Base-by-base conservation (phyloP, 2,113 vertebrate species). In the Lepus europaeus region DNA sequence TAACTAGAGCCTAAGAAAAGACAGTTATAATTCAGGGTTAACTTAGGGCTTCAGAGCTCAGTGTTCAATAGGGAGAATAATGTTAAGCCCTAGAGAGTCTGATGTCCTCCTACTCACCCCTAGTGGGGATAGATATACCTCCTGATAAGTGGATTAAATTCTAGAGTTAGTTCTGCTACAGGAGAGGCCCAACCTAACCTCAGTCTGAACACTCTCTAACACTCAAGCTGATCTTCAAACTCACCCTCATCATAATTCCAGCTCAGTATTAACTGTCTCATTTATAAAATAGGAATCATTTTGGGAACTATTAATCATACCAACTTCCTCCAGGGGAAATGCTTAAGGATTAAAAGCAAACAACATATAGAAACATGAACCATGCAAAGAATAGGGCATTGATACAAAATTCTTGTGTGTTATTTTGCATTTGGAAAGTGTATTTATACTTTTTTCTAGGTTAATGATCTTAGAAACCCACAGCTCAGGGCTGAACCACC, bases 361-460 rank as follows among this genome's bases (percentile, higher is more conserved):
- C 64, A 10, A 6, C 14, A 93, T 29, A 82, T 33, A 86, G 87
- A 92, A 93, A 45, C 70, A 14, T 69, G 78, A 72, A 83, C 20
- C 49, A 77, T 81, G 25, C 36, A 29, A 81, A 92, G 29, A 49
- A 53, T 64, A 79, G 11, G 66, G 3, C 31, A 49, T 6, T 45
- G 27, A 70, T 78, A 72, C 33, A 53, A 90, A 79, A 80, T 53
- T 70, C 14, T 10, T 69, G 9, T 19, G 27, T 39, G 9, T 69
- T 74, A 22, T 76, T 94, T 95, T 95, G 53, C 68, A 68, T 80
- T 89, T 36, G 1, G 7, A 89, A 91, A 73, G 66, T 45, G 6
- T 49, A 6, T 51, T 78, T 51, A 6, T 33, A 9, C 84, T n/a
- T 78, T 76, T 95, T 86, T 79, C 70, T 64, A 84, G 11, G 39